Percentiles rank a stretch among this genome's conserved stretches.
Conservation (phyloP, 2,113 vertebrate species). For the Mesembrinibis cayennensis region DNA sequence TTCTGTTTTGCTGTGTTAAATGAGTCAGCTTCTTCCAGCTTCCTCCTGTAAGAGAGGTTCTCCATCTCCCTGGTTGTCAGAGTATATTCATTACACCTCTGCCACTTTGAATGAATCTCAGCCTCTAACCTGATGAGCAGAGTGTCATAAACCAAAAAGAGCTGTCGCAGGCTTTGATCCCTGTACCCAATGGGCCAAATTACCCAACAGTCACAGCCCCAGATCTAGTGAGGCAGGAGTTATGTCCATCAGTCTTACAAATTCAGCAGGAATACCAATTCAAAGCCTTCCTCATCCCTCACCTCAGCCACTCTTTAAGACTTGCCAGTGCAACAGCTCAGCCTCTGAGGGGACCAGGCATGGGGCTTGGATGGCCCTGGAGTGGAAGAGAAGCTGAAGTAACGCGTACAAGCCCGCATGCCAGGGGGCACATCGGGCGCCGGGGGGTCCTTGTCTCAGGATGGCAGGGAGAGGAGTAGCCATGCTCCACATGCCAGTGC, state of each 20-base stretch:
- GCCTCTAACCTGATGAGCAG: background rate
- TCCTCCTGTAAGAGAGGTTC: background rate
- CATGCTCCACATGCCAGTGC: fast-evolving
- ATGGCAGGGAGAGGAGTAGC: background rate
- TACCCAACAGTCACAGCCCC: background rate
- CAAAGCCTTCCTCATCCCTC: background rate
- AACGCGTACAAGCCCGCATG: fast-evolving
- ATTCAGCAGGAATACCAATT: background rate
- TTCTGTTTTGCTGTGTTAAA: background rate
- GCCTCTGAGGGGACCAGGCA: background rate
- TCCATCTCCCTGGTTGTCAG: background rate
- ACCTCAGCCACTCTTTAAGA: background rate
- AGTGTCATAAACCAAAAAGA: background rate
- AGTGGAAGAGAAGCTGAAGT: background rate
- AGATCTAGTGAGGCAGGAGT: background rate
- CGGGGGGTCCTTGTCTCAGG: background rate
- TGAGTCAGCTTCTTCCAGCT: background rate
- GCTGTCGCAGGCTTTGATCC: background rate
- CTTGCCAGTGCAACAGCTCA: background rate
- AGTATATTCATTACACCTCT: background rate
- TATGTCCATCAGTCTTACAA: background rate
- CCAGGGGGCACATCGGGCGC: fast-evolving
- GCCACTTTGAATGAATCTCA: background rate
- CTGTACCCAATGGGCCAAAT: background rate
- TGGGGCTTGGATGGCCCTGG: fast-evolving